Conservation (phyloP, 2,113 vertebrate genomes). For the Neopipo cinnamomea region DNA sequence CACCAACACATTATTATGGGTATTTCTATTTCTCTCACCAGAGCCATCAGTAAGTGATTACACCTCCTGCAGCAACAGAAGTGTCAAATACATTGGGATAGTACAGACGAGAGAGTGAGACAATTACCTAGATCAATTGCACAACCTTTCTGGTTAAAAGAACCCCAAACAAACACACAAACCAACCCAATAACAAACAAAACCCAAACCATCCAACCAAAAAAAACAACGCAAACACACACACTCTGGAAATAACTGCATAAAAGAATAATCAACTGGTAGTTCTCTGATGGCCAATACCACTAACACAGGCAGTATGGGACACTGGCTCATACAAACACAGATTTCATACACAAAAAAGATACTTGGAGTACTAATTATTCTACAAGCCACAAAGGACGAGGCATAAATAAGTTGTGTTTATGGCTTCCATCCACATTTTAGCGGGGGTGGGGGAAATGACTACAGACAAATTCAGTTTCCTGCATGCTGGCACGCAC, state of each 20-base stretch:
- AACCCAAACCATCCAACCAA: not conserved
- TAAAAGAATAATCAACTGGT: not conserved
- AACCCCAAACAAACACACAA: not conserved
- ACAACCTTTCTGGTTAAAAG: not conserved
- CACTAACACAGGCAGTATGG: rapidly evolving
- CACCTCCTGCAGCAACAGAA: not conserved
- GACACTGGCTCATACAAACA: not conserved
- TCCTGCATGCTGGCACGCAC: rapidly evolving
- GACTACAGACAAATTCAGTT: not conserved
- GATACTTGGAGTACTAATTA: not conserved
- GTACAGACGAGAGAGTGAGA: not conserved
- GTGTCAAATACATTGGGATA: not conserved
- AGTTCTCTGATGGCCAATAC: not conserved
- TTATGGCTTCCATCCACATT: not conserved
- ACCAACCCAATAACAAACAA: not conserved
- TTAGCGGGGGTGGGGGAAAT: not conserved
- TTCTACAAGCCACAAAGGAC: not conserved
- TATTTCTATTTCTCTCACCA: not conserved
- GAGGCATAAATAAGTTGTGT: not conserved
- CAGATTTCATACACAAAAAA: too few species aligned
- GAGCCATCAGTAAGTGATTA: not conserved
- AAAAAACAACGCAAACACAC: not conserved
- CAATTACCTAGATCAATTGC: not conserved
- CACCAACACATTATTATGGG: not conserved
- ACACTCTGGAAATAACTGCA: not conserved